Percentiles rank a stretch among this genome's conserved stretches.
These are phyloP conservation scores for Sisyra terminalis DNA, from an alignment of 2,888 invertebrate genomes.

Conservation along the genomic window DNA sequence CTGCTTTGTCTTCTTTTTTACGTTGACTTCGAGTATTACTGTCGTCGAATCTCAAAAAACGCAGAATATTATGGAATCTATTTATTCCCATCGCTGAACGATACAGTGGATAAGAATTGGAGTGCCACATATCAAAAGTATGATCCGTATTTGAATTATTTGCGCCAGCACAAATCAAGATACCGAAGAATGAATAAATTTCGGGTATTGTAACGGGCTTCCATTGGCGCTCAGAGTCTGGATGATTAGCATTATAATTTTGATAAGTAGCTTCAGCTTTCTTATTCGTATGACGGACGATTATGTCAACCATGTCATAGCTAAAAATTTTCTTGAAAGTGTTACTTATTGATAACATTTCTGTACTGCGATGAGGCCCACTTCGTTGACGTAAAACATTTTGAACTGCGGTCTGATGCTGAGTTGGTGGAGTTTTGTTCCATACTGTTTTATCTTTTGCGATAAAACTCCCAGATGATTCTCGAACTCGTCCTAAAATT, in stretches of 20 bases:
- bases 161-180: conserved; percentile 13
- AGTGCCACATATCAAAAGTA: conserved; percentile 13
- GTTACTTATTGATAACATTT: conserved; percentile 2
- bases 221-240: conserved; percentile 8
- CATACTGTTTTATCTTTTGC: conserved; percentile 13
- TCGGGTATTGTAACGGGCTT: conserved; percentile 10
- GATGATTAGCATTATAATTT: background rate
- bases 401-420: conserved; percentile 10
- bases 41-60: no score
- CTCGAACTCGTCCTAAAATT: no score
- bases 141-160: conserved; percentile 14
- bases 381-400: conserved; percentile 10
- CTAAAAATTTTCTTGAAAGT: conserved; percentile 4
- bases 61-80: no score
- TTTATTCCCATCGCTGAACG: conserved; percentile 12
- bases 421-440: conserved; percentile 9
- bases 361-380: background rate
- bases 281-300: background rate
- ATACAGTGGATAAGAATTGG: conserved; percentile 13
- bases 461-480: conserved; percentile 6
- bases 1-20: no score
- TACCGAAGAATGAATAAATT: conserved; percentile 12
- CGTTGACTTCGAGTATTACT: no score
- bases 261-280: background rate
- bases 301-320: conserved; percentile 1